Evolutionary conservation across 1,140 invertebrate species (phyloP), one percentile per base, ranked within the genome.

Genomic region (Drosophila oshimai): DNA sequence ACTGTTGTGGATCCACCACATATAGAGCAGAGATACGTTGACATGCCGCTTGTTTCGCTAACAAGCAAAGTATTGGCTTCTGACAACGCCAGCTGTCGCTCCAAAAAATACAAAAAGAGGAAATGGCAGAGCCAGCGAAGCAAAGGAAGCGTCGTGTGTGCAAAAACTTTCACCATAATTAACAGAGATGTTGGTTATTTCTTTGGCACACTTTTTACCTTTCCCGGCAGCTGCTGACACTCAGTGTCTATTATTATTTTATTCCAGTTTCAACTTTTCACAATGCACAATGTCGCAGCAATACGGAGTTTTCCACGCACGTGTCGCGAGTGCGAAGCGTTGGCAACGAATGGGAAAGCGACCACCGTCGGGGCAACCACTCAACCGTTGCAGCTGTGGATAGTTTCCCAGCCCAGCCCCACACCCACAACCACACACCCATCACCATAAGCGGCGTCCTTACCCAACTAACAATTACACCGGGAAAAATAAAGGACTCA

Each of bases 101-200:
- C 46, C 54, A 67, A 69, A 81, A 76, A 49, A 47, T 31, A 53
- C 13, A 69, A 67, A 37, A 34, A 47, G 64, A 44, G 17, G 22
- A 45, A 58, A 26, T n/a, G 31, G 68, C 68, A 77, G 61, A 58
- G 77, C 74, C 45, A 81, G 71, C 67, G 34, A 60, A 74, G 74
- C 78, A 77, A 51, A 67, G 46, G 50, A 15, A 64, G 22, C 37
- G 44, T 50, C 37, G 68, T 49, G 68, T 65, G 62, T 67, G 53
- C 50, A 45, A 87, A 58, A 86, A 86, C 81, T 86, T 86, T 87
- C 81, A 86, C 80, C 84, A 87, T 86, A 86, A 86, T 86, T 86
- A 86, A 86, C 80, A 87, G 80, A 87, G 81, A 87, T 87, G 80
- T 87, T 81, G 80, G 87, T 86, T 86, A 87, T 75, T 76, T 80